Percentiles rank a stretch among this genome's conserved stretches.
Evolutionary conservation across 1,140 invertebrate species (phyloP).

Genomic region (Aphis gossypii): DNA sequence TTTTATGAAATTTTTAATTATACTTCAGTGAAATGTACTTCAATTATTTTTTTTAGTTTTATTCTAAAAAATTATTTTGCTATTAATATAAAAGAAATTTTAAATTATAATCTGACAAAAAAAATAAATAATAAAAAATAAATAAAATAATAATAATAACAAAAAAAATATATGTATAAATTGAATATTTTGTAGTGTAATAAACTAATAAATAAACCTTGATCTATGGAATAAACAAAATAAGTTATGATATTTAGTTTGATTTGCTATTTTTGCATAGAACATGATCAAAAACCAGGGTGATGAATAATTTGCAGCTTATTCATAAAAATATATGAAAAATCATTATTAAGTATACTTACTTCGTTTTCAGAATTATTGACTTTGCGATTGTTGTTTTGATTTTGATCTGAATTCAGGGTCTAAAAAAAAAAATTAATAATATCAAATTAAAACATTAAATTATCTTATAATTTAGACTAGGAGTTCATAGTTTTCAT

Average conservation of each 20-base stretch:
- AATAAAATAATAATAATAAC: background rate
- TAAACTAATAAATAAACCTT: background rate
- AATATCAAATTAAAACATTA: background rate
- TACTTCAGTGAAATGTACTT: background rate
- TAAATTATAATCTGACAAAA: background rate
- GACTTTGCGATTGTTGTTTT: background rate
- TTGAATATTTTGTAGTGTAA: background rate
- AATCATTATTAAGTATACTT: background rate
- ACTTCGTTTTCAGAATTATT: background rate
- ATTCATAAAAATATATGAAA: background rate
- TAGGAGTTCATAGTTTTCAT: background rate
- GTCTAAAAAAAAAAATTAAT: background rate
- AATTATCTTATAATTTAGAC: background rate
- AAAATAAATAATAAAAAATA: too few relatives aligned
- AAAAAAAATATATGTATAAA: background rate
- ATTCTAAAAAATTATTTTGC: background rate
- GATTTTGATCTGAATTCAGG: background rate
- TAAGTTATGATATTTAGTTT: background rate
- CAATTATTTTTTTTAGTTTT: background rate
- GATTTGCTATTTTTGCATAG: background rate
- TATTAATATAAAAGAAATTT: background rate
- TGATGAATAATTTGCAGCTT: too few relatives aligned
- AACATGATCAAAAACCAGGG: background rate
- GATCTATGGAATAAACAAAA: background rate
- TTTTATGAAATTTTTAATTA: too few relatives aligned